phyloP scores from a whole-genome alignment of 2,888 invertebrate genomes.

The Lasius fuliginosus region DNA sequence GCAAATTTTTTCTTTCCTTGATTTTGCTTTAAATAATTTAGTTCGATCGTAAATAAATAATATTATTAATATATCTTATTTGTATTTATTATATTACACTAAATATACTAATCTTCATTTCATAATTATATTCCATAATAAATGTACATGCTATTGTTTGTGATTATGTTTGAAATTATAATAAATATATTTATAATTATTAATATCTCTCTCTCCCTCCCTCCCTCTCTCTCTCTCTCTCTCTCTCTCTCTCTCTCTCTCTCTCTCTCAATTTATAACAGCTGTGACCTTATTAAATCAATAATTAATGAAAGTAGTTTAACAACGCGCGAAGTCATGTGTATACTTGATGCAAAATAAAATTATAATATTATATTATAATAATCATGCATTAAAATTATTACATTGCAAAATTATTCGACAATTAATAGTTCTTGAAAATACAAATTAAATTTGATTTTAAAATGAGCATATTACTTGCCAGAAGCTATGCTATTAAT shows the following conservation, averaged over 20 bases:
- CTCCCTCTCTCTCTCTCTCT: neutral
- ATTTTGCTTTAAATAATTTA: neutral
- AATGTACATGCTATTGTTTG: slow-evolving; percentile 27
- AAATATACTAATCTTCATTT: slow-evolving; percentile 2
- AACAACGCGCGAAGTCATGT: neutral
- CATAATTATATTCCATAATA: slow-evolving; percentile 18
- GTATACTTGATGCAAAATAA: slow-evolving; percentile 16
- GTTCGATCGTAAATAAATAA: slow-evolving; percentile 5
- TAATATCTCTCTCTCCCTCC: neutral
- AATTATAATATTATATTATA: slow-evolving; percentile 13
- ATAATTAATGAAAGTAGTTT: slow-evolving; percentile 46
- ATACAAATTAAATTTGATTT: slow-evolving; percentile 8
- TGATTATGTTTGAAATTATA: slow-evolving; percentile 27
- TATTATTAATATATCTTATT: neutral
- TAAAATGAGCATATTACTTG: neutral
- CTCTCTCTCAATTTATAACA: slow-evolving; percentile 1
- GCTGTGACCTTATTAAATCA: slow-evolving; percentile 22
- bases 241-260: too few relatives aligned
- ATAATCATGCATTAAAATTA: too few relatives aligned
- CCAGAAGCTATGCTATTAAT: neutral
- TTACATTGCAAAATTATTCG: neutral
- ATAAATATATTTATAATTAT: slow-evolving; percentile 45
- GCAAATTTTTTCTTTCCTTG: neutral
- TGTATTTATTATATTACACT: neutral
- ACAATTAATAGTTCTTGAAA: slow-evolving; percentile 13